These are phyloP conservation scores for Acleris laterana DNA, from an alignment of 2,888 invertebrate species.

Conservation along the genomic window DNA sequence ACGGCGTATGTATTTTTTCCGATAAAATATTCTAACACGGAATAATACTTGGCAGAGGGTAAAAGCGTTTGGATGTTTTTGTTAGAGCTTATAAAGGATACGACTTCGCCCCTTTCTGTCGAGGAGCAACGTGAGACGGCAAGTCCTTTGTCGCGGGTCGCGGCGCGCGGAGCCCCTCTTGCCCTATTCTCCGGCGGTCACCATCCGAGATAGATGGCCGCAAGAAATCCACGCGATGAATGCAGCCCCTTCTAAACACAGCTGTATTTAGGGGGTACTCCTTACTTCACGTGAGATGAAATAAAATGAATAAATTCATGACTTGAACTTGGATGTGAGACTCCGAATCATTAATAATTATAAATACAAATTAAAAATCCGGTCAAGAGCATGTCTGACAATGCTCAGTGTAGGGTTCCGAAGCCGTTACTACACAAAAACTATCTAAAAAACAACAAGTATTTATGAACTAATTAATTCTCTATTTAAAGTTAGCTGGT, in stretches of 20 bases:
- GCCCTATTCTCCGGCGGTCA: slow-evolving; percentile 52
- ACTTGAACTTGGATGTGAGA: slow-evolving; percentile 5
- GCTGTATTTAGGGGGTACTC: not conserved
- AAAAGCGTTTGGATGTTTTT: not conserved
- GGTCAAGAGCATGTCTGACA: too few relatives aligned
- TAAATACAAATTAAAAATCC: too few relatives aligned
- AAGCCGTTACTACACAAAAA: too few relatives aligned
- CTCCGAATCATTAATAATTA: slow-evolving; percentile 13
- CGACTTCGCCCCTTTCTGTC: not conserved
- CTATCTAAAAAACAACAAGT: too few relatives aligned
- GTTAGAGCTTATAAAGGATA: not conserved
- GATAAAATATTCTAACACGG: too few relatives aligned
- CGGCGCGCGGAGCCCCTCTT: slow-evolving; percentile 56
- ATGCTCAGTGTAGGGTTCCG: too few relatives aligned
- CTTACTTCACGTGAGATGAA: slow-evolving; percentile 26
- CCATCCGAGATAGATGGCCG: slow-evolving; percentile 49
- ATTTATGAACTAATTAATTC: too few relatives aligned
- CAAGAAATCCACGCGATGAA: slow-evolving; percentile 25
- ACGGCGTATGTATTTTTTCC: not conserved
- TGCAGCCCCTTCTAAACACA: slow-evolving; percentile 16
- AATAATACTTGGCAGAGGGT: too few relatives aligned
- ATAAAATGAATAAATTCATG: slow-evolving; percentile 28
- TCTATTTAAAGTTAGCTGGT: too few relatives aligned
- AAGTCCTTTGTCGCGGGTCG: slow-evolving; percentile 66
- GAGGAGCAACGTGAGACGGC: slow-evolving; percentile 60